A percentile compares a stretch with the other conserved stretches of the same genome.
Conservation (phyloP, 2,888 invertebrate species). For the Polymixis lichenea region DNA sequence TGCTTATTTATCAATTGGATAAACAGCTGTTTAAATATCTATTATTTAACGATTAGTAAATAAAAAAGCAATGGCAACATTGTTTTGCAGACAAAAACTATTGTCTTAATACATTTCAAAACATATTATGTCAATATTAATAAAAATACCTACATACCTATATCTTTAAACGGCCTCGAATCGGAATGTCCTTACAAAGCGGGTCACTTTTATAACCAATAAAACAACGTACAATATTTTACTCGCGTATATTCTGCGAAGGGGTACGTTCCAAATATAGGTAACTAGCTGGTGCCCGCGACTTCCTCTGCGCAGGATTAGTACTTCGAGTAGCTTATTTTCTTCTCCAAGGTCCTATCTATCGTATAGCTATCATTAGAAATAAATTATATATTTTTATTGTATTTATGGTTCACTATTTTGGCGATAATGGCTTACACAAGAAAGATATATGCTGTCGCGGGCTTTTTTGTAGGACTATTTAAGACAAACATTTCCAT, state of each 20-base stretch:
- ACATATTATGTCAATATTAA: not conserved
- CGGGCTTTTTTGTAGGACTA: too few species aligned
- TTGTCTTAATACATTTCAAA: not conserved
- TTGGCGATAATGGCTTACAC: too few species aligned
- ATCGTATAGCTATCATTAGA: too few species aligned
- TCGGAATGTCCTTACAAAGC: slow-evolving; percentile 15
- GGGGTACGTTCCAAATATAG: too few species aligned
- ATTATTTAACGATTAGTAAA: not conserved
- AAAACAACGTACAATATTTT: slow-evolving; percentile 31
- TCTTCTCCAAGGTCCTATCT: too few species aligned
- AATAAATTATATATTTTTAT: too few species aligned
- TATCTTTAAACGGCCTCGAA: slow-evolving; percentile 2
- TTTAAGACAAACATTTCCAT: too few species aligned
- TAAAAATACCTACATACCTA: not conserved
- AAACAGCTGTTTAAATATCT: not conserved
- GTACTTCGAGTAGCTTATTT: too few species aligned
- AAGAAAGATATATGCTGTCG: too few species aligned
- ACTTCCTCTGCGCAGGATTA: too few species aligned
- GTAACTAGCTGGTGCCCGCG: too few species aligned
- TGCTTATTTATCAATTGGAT: not conserved
- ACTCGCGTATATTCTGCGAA: not conserved
- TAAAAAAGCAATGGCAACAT: not conserved
- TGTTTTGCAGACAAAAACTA: not conserved
- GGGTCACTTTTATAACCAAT: slow-evolving; percentile 18
- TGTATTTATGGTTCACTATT: too few species aligned